Conservation (phyloP, 1,140 invertebrate species). For the Tetramorium parvispinum region DNA sequence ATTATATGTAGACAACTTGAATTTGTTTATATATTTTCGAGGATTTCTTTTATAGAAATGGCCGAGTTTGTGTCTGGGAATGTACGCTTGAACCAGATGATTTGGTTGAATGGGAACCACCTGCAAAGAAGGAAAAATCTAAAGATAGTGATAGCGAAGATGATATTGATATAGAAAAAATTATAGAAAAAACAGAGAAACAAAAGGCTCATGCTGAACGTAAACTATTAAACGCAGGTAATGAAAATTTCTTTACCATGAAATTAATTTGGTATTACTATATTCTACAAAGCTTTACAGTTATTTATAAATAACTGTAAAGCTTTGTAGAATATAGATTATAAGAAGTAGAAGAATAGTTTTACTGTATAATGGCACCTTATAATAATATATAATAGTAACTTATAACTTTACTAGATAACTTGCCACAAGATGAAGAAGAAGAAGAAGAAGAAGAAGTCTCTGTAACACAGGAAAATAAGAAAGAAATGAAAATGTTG, state of each 20-base stretch:
- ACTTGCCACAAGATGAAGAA: neutral
- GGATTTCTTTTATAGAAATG: constrained; percentile 86
- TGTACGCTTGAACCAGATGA: constrained; percentile 90
- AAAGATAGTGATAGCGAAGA: constrained; percentile 85
- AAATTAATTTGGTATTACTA: constrained; percentile 13
- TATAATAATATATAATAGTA: neutral
- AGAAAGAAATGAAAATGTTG: constrained; percentile 85
- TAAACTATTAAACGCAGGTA: constrained; percentile 41
- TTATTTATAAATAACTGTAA: constrained; percentile 2
- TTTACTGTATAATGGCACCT: neutral
- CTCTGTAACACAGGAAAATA: constrained; percentile 39
- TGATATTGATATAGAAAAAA: constrained; percentile 83
- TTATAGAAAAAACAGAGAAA: constrained; percentile 77
- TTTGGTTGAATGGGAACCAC: constrained; percentile 86
- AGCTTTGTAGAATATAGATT: neutral
- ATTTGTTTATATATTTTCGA: constrained; percentile 35
- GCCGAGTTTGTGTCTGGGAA: constrained; percentile 94
- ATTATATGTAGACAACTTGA: neutral
- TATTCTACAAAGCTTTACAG: too few relatives aligned
- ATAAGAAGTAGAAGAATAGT: neutral
- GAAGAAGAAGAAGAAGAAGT: neutral
- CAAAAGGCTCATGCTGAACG: constrained; percentile 62
- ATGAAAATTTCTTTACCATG: constrained; percentile 3
- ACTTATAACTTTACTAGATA: constrained; percentile 28
- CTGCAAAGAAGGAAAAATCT: constrained; percentile 83